A percentile compares a stretch with the other conserved stretches of the same genome.
These are phyloP conservation scores for Sciaenops ocellatus DNA, from an alignment of 2,797 vertebrate species.

Conservation along the genomic window DNA sequence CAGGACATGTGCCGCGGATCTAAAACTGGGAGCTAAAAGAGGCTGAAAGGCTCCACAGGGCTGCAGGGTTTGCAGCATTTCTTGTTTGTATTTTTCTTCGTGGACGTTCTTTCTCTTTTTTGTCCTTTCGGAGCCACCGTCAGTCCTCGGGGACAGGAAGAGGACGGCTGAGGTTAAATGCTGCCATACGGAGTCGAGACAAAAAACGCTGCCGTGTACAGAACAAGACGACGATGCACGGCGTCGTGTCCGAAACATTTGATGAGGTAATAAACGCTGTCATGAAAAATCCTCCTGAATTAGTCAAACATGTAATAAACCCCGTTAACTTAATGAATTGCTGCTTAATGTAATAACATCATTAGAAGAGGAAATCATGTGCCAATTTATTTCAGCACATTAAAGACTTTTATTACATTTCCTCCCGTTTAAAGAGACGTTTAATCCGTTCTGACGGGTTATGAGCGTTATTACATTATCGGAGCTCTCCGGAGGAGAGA, in stretches of 20 bases:
- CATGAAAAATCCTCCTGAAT: background rate
- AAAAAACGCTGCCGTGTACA: slow-evolving; percentile 8
- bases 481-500: slow-evolving; percentile 14
- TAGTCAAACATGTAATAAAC: slow-evolving; percentile 4
- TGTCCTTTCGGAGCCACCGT: background rate
- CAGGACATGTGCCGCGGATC: no score
- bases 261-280: background rate
- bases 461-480: background rate
- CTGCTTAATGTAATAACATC: slow-evolving; percentile 29
- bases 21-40: background rate
- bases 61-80: background rate
- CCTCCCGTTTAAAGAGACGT: background rate
- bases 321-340: slow-evolving; percentile 24
- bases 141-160: slow-evolving; percentile 3
- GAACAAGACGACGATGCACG: background rate
- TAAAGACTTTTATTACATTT: slow-evolving; percentile 20
- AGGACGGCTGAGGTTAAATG: slow-evolving; percentile 22
- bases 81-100: no score
- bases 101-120: no score
- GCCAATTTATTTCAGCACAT: slow-evolving; percentile 37
- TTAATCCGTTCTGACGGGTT: slow-evolving; percentile 21
- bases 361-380: slow-evolving; percentile 31
- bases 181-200: slow-evolving; percentile 27
- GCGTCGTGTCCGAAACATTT: background rate
- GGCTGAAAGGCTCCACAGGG: background rate